Percentiles rank a stretch among this genome's conserved stretches.
Conservation (phyloP, 2,113 vertebrate species). For the Coturnix japonica region DNA sequence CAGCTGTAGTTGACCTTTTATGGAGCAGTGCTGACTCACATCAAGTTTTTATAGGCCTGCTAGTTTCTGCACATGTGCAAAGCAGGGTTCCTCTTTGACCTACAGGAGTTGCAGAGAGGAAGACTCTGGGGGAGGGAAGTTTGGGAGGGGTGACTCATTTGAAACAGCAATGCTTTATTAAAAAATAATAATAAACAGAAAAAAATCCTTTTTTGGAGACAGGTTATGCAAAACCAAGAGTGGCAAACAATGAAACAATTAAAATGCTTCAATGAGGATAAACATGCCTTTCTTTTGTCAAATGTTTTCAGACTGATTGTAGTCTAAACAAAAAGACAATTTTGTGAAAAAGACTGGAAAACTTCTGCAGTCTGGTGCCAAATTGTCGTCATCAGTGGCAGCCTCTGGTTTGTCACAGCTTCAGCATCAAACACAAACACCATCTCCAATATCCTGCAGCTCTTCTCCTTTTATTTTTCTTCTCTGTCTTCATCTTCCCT, state of each 20-base stretch:
- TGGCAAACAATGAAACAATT: not conserved
- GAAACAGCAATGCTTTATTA: not conserved
- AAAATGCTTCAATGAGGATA: not conserved
- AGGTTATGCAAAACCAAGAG: not conserved
- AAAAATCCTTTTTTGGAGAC: not conserved
- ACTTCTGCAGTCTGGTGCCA: not conserved
- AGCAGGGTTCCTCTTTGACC: slow-evolving; percentile 46
- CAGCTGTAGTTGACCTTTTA: slow-evolving; percentile 64
- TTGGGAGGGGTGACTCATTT: not conserved
- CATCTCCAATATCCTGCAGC: not conserved
- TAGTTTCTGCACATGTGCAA: slow-evolving; percentile 43
- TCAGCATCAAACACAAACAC: not conserved
- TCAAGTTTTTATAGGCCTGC: slow-evolving; percentile 62
- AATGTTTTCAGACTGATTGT: not conserved
- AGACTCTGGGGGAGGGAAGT: not conserved
- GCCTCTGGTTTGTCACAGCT: not conserved
- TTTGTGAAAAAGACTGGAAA: not conserved
- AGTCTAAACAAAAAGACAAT: not conserved
- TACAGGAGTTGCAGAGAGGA: slow-evolving; percentile 16
- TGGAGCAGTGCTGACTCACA: slow-evolving; percentile 62
- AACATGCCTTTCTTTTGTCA: not conserved
- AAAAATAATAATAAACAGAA: not conserved
- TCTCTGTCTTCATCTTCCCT: not conserved
- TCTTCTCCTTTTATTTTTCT: not conserved
- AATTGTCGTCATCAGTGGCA: not conserved